These are phyloP conservation scores for Ctenodactylus gundi DNA, from an alignment of 2,113 vertebrate genomes.

Conservation along the genomic window DNA sequence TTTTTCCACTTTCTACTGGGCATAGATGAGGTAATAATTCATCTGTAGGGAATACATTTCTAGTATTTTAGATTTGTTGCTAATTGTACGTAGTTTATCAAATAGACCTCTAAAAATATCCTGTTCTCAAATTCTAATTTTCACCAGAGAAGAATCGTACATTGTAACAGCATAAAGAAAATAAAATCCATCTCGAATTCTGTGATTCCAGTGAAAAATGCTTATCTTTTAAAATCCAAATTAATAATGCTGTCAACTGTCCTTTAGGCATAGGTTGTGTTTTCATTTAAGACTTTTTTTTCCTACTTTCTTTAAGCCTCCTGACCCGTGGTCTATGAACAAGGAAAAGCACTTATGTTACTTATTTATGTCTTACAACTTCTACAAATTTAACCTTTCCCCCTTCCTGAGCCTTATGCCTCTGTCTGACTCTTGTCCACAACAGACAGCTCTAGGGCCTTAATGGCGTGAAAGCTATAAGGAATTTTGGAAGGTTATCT, in stretches of 20 bases:
- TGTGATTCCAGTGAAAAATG: constrained; percentile 37
- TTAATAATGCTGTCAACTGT: background rate
- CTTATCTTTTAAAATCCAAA: constrained; percentile 50
- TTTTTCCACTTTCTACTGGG: background rate
- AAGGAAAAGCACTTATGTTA: constrained; percentile 29
- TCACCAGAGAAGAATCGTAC: constrained; percentile 66
- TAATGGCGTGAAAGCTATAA: constrained; percentile 56
- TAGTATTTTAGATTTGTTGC: constrained; percentile 56
- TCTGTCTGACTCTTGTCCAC: constrained; percentile 56
- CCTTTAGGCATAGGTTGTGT: background rate
- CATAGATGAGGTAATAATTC: constrained; percentile 38
- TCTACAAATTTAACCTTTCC: constrained; percentile 49
- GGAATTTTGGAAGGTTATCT: constrained; percentile 71
- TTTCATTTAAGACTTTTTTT: background rate
- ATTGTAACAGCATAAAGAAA: constrained; percentile 25
- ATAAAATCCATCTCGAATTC: constrained; percentile 45
- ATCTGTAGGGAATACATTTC: constrained; percentile 61
- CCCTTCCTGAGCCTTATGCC: constrained; percentile 39
- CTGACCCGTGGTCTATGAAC: constrained; percentile 3
- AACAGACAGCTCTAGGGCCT: constrained; percentile 56
- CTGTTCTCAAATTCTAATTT: constrained; percentile 73
- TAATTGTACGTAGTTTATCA: constrained; percentile 43
- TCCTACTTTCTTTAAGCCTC: constrained; percentile 17
- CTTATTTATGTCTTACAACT: constrained; percentile 61
- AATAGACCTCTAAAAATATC: constrained; percentile 28